A percentile compares a stretch with the other conserved stretches of the same genome.
These are phyloP conservation scores for Adelges cooleyi DNA, from an alignment of 1,140 invertebrate genomes.

Conservation along the genomic window DNA sequence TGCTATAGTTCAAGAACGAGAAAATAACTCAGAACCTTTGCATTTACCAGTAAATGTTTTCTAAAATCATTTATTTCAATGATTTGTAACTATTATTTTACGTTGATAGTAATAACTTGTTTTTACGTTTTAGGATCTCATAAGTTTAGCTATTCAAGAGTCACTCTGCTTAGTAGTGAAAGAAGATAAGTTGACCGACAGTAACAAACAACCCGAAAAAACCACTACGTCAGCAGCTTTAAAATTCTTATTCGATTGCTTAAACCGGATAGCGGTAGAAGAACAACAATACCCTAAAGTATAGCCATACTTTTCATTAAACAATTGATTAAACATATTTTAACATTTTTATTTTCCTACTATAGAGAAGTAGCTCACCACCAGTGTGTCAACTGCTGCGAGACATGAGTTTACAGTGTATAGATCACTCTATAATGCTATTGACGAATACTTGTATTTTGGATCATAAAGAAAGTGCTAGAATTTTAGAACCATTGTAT, in stretches of 20 bases:
- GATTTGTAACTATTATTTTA: constrained; percentile 28
- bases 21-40: neutral
- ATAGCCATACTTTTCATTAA: constrained; percentile 22
- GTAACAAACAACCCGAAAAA: neutral
- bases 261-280: constrained; percentile 52
- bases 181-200: neutral
- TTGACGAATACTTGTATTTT: constrained; percentile 46
- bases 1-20: neutral
- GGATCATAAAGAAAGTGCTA: constrained; percentile 34
- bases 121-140: neutral
- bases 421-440: constrained; percentile 48
- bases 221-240: neutral
- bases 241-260: constrained; percentile 39
- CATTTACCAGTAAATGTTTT: neutral
- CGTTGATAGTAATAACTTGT: constrained; percentile 38
- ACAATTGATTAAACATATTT: neutral
- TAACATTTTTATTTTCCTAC: constrained; percentile 31
- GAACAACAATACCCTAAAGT: constrained; percentile 63
- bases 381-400: constrained; percentile 47
- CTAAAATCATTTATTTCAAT: neutral
- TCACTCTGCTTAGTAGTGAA: neutral
- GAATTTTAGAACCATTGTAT: constrained; percentile 30
- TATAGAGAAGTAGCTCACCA: constrained; percentile 46
- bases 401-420: constrained; percentile 49
- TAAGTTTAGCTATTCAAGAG: constrained; percentile 7